Evolutionary conservation across 2,797 vertebrate species (phyloP), one percentile per base, ranked within the genome.

Genomic region (Poecilia picta): DNA sequence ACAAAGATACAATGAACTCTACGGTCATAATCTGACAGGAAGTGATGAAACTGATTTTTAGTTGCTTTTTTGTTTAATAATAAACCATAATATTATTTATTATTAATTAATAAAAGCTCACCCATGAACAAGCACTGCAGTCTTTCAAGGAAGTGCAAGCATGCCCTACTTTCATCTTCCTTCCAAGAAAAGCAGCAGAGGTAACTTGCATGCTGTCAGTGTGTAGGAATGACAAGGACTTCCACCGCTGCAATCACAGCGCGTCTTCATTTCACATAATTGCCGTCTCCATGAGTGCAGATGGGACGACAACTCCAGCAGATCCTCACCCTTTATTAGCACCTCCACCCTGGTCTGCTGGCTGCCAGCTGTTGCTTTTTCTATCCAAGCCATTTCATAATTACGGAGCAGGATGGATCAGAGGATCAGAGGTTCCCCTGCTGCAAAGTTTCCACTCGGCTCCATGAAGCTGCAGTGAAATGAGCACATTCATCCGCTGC

Each of bases 201-300:
- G 72, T 5, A 76, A 41, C 75, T 71, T 62, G 51, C 46, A 28
- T 82, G 76, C 78, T 77, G 74, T 83, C 81, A 33, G 25, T 28
- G 74, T 47, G 16, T 62, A 45, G 16, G 62, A 79, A 75, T 82
- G 85, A 83, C 33, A 73, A 20, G n/a, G 23, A 25, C 71, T 73
- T 46, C 59, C 62, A 47, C 68, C 16, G 62, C 73, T 57, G 78
- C 80, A 70, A 80, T 55, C 74, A 10, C 75, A 74, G 73, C 73
- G 76, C 75, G 71, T 77, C n/a, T 81, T 88, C 74, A 80, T 78
- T 77, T 76, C 64, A 70, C 75, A 20, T 87, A 84, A 87, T 86
- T 85, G 73, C 72, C 11, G 72, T 87, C 78, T 83, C 70, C 13
- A 11, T 81, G 79, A 83, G 83, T 64, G 43, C 79, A 39, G 75